Percentiles rank a stretch among this genome's conserved stretches.
phyloP scores from a whole-genome alignment of 2,797 vertebrate genomes.

The Chloroceryle inda region DNA sequence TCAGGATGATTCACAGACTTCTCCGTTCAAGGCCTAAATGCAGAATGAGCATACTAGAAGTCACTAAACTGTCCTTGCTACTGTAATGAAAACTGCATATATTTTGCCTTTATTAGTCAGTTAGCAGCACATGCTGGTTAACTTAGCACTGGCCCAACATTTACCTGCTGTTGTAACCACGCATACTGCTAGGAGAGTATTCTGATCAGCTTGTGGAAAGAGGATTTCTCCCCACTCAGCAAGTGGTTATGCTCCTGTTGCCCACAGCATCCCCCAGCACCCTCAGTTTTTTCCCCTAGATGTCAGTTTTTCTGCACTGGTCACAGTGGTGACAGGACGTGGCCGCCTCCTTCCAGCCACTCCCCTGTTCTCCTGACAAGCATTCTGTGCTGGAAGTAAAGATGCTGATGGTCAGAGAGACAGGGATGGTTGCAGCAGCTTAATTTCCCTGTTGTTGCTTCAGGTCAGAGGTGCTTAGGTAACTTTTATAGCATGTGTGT shows the following conservation, averaged over 20 bases:
- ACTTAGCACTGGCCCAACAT: neutral
- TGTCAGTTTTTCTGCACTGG: neutral
- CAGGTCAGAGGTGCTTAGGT: neutral
- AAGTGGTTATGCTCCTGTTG: neutral
- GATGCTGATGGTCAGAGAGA: neutral
- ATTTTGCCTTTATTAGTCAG: constrained; percentile 1
- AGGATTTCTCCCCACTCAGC: neutral
- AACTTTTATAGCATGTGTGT: neutral
- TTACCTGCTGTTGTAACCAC: neutral
- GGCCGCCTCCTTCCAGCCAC: neutral
- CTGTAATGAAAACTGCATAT: neutral
- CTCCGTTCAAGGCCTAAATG: neutral
- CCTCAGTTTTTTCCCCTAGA: neutral
- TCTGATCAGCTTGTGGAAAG: neutral
- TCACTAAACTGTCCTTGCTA: neutral
- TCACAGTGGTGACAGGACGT: neutral
- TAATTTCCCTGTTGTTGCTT: neutral
- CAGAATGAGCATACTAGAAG: neutral
- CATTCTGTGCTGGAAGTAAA: neutral
- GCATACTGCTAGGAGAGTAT: neutral
- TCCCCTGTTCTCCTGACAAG: neutral
- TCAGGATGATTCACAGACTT: neutral
- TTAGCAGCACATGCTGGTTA: neutral
- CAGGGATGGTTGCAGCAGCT: neutral
- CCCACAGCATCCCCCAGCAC: neutral